Conservation (phyloP, 1,140 invertebrate genomes). For the Limonius californicus region DNA sequence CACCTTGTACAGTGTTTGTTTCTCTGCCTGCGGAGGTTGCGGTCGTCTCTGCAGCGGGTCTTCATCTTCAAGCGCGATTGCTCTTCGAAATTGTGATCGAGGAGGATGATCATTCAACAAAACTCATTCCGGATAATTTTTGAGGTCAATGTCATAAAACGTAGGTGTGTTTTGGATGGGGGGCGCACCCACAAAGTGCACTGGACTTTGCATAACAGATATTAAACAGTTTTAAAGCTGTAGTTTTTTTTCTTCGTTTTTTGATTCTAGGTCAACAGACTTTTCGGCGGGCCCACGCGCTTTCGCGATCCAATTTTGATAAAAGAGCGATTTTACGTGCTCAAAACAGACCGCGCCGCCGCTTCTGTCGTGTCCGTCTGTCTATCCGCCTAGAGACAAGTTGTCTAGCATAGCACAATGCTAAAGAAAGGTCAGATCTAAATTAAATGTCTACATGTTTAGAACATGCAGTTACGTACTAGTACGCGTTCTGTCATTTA, state of each 20-base stretch:
- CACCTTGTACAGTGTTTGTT: too few species aligned
- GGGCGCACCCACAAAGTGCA: constrained; percentile 13
- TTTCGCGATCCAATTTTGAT: background rate
- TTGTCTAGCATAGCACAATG: constrained; percentile 18
- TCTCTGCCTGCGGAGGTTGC: too few species aligned
- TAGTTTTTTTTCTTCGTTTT: constrained; percentile 5
- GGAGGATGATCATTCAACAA: background rate
- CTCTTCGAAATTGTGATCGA: background rate
- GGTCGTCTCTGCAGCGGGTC: too few species aligned
- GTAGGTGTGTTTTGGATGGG: constrained; percentile 11
- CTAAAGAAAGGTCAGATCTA: constrained; percentile 26
- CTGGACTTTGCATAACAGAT: constrained; percentile 9
- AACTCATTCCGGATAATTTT: constrained; percentile 9
- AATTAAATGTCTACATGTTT: constrained; percentile 15
- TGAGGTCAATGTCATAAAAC: constrained; percentile 13
- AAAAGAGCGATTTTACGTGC: background rate
- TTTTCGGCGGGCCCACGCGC: background rate
- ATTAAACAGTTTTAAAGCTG: constrained; percentile 3
- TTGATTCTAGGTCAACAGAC: constrained; percentile 8
- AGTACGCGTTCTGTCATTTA: background rate
- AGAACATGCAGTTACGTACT: constrained; percentile 3
- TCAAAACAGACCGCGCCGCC: background rate
- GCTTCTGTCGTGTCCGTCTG: too few species aligned
- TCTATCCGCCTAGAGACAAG: constrained; percentile 13
- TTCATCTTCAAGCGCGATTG: background rate